These are phyloP conservation scores for Furcifer pardalis DNA, from an alignment of 2,797 vertebrate genomes.

Conservation along the genomic window DNA sequence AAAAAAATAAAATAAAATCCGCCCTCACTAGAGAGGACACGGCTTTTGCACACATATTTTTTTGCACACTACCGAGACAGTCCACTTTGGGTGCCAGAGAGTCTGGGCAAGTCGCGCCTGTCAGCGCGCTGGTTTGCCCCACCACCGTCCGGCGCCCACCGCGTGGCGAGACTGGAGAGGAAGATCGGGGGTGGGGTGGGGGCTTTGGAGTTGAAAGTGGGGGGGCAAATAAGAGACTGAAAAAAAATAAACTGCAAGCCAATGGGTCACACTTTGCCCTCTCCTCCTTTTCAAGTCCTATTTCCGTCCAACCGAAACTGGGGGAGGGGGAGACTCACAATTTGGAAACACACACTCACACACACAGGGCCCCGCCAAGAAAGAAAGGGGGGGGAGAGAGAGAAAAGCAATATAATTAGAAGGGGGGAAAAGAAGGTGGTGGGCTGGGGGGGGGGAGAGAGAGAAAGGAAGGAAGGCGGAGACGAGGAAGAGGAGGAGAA, in stretches of 20 bases:
- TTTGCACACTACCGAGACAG: conserved; percentile 43
- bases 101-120: conserved; percentile 51
- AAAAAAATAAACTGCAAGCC: conserved; percentile 42
- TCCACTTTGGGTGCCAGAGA: conserved; percentile 43
- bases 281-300: conserved; percentile 62
- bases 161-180: not conserved
- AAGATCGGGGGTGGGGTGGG: not conserved
- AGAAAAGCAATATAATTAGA: not conserved
- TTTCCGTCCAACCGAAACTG: conserved; percentile 69
- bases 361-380: conserved; percentile 48
- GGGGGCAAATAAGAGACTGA: not conserved
- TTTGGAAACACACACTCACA: conserved; percentile 35
- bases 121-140: conserved; percentile 43
- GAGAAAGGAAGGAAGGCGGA: not conserved
- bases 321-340: conserved; percentile 31
- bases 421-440: not conserved
- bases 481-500: not conserved
- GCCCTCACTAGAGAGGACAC: conserved; percentile 28
- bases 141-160: conserved; percentile 34
- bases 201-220: not conserved
- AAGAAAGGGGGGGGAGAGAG: conserved; percentile 6
- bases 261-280: conserved; percentile 57
- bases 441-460: conserved; percentile 31
- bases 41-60: conserved; percentile 48
- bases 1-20: too few relatives aligned